These are phyloP conservation scores for Natator depressus DNA, from an alignment of 2,113 vertebrate species.

Conservation along the genomic window DNA sequence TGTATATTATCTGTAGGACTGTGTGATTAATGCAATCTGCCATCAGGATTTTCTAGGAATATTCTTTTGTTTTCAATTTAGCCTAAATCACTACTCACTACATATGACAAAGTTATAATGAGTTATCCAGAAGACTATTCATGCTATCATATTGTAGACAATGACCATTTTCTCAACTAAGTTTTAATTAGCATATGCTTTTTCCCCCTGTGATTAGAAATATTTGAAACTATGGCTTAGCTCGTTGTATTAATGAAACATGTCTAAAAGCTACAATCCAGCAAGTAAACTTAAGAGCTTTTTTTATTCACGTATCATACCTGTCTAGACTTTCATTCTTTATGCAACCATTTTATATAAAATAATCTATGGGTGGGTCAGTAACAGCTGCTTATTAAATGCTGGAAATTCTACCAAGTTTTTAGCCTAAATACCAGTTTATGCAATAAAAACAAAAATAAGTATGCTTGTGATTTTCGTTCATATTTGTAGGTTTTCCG, in stretches of 20 bases:
- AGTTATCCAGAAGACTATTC: not conserved
- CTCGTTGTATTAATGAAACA: not conserved
- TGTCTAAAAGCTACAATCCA: not conserved
- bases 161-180: not conserved
- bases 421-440: not conserved
- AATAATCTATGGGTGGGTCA: not conserved
- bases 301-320: not conserved
- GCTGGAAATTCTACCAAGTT: not conserved
- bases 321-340: not conserved
- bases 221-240: not conserved
- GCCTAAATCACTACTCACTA: not conserved
- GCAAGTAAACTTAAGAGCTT: not conserved
- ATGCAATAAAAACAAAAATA: not conserved
- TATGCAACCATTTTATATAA: not conserved
- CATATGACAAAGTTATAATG: not conserved
- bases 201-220: constrained; percentile 2
- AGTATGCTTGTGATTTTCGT: not conserved
- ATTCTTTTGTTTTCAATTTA: not conserved
- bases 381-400: not conserved
- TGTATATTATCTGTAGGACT: not conserved
- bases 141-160: not conserved
- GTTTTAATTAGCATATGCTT: not conserved
- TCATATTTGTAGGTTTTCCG: constrained; percentile 4
- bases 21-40: not conserved
- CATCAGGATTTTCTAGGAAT: not conserved